These are phyloP conservation scores for Luscinia luscinia DNA, from an alignment of 2,797 vertebrate genomes.

Conservation along the genomic window DNA sequence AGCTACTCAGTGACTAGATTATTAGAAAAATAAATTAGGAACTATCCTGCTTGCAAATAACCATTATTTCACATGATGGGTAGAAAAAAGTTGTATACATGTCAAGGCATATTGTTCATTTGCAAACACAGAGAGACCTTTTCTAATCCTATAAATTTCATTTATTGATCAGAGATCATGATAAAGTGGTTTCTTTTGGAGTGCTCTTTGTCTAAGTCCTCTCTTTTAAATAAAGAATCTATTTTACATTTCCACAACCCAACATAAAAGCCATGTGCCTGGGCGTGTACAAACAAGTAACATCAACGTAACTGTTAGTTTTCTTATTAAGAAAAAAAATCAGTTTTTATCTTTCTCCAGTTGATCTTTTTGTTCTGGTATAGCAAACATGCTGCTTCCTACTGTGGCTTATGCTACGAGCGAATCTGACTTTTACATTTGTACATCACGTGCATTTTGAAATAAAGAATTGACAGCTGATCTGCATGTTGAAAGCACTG, in stretches of 20 bases:
- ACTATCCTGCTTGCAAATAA: slow-evolving; percentile 53
- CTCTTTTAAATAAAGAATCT: slow-evolving; percentile 58
- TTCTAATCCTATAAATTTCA: slow-evolving; percentile 49
- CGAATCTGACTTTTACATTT: background rate
- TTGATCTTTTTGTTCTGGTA: background rate
- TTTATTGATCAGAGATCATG: slow-evolving; percentile 44
- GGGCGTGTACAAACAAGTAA: background rate
- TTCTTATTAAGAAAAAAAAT: background rate
- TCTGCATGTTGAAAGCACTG: background rate
- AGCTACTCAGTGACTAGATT: slow-evolving; percentile 49
- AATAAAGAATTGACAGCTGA: background rate
- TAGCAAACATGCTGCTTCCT: background rate
- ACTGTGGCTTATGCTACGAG: background rate
- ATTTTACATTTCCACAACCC: slow-evolving; percentile 23
- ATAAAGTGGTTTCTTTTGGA: slow-evolving; percentile 39
- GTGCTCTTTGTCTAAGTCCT: slow-evolving; percentile 7
- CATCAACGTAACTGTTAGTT: background rate
- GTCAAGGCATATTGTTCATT: slow-evolving; percentile 19
- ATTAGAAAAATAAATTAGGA: slow-evolving; percentile 69
- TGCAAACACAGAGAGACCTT: slow-evolving; percentile 34
- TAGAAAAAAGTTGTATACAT: slow-evolving; percentile 13
- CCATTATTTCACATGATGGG: slow-evolving; percentile 31
- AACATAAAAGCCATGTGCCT: background rate
- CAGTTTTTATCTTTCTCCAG: background rate
- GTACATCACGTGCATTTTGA: background rate